A percentile compares a stretch with the other conserved stretches of the same genome.
phyloP scores from a whole-genome alignment of 2,797 vertebrate genomes.

The Leuciscus waleckii region DNA sequence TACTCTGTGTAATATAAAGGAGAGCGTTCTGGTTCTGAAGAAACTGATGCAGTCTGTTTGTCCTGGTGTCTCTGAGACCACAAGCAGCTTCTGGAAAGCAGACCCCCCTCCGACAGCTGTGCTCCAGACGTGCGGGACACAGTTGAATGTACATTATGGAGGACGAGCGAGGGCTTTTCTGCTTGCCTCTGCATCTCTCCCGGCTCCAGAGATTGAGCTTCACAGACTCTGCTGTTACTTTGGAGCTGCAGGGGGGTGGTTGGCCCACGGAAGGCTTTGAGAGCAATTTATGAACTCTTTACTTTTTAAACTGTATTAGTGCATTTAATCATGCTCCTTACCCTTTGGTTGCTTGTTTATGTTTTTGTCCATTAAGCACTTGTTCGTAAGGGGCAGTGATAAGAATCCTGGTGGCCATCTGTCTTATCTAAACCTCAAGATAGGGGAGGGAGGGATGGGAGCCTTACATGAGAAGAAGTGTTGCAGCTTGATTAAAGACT shows the following conservation, averaged over 20 bases:
- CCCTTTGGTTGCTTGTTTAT: constrained; percentile 46
- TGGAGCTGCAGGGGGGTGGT: constrained; percentile 49
- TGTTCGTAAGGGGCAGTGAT: constrained; percentile 55
- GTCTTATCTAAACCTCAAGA: constrained; percentile 52
- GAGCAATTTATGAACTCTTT: constrained; percentile 45
- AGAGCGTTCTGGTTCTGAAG: not conserved
- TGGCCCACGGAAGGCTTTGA: constrained; percentile 40
- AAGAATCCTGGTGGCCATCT: constrained; percentile 61
- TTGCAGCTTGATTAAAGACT: constrained; percentile 75
- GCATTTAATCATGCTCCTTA: constrained; percentile 24
- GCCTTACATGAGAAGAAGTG: constrained; percentile 66
- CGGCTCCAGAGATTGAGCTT: not conserved
- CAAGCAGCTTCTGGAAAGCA: constrained; percentile 29
- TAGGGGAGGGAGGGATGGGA: constrained; percentile 31
- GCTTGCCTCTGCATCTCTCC: constrained; percentile 24
- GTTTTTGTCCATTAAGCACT: constrained; percentile 73
- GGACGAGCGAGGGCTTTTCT: constrained; percentile 55
- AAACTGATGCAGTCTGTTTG: not conserved
- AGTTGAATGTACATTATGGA: constrained; percentile 29
- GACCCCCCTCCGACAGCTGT: constrained; percentile 53
- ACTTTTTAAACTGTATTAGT: constrained; percentile 25
- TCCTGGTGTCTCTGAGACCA: constrained; percentile 24
- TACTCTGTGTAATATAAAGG: constrained; percentile 33
- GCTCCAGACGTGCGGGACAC: constrained; percentile 53
- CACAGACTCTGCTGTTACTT: constrained; percentile 24